phyloP scores from a whole-genome alignment of 2,888 invertebrate species.

The Amorpha juglandis region DNA sequence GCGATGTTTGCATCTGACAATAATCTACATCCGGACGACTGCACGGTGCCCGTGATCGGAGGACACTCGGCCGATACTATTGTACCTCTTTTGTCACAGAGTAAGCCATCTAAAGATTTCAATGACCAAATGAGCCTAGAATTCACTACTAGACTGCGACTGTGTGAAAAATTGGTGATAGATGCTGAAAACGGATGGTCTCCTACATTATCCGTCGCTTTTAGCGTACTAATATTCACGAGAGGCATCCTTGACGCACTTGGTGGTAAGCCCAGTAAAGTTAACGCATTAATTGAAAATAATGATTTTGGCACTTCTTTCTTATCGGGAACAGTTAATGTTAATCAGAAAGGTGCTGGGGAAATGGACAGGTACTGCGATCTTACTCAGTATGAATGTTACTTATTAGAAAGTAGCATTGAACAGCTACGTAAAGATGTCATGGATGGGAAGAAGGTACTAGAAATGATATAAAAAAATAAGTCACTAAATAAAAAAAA shows the following conservation, averaged over 20 bases:
- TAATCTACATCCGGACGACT: constrained; percentile 85
- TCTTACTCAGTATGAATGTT: constrained; percentile 57
- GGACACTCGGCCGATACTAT: constrained; percentile 90
- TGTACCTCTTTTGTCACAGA: constrained; percentile 90
- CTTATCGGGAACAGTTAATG: constrained; percentile 60
- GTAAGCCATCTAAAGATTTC: constrained; percentile 81
- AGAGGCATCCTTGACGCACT: constrained; percentile 80
- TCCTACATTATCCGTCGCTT: constrained; percentile 87
- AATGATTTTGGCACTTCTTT: constrained; percentile 70
- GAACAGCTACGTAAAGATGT: constrained; percentile 61
- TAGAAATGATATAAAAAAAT: constrained; percentile 51
- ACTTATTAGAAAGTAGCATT: constrained; percentile 60
- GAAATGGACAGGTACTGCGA: constrained; percentile 60
- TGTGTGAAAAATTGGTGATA: constrained; percentile 85
- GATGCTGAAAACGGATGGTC: constrained; percentile 85
- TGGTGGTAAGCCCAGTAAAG: constrained; percentile 50
- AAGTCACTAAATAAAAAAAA: too few relatives aligned
- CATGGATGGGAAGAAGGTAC: constrained; percentile 54
- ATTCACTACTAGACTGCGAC: constrained; percentile 74
- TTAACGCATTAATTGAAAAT: constrained; percentile 66
- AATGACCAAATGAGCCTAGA: constrained; percentile 68
- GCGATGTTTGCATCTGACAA: constrained; percentile 88
- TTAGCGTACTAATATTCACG: constrained; percentile 85
- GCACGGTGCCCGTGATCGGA: constrained; percentile 90
- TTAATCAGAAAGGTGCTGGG: constrained; percentile 53